Evolutionary conservation across 1,140 invertebrate species (phyloP).

Genomic region (Daktulosphaira vitifoliae): DNA sequence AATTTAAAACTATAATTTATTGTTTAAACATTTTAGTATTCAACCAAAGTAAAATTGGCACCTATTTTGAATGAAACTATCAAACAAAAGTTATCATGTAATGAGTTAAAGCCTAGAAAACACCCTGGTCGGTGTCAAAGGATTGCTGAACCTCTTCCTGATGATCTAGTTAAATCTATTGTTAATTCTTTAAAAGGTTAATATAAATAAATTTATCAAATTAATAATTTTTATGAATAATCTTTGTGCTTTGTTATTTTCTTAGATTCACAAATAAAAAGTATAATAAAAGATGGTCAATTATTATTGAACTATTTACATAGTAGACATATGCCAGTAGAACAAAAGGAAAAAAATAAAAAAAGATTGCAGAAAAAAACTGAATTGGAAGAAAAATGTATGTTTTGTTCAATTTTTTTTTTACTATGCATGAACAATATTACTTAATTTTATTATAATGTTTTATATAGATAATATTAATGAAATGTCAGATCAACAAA

Average conservation of each 20-base stretch:
- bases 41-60: not conserved
- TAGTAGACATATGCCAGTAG: conserved; percentile 2
- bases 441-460: not conserved
- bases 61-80: conserved; percentile 4
- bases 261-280: not conserved
- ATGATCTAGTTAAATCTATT: not conserved
- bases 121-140: not conserved
- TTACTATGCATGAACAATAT: not conserved
- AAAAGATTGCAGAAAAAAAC: not conserved
- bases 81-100: not conserved
- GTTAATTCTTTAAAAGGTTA: not conserved
- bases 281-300: not conserved
- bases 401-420: not conserved
- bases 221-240: not conserved
- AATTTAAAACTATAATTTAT: no score
- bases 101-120: conserved; percentile 9
- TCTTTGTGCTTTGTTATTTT: not conserved
- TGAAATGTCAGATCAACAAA: conserved; percentile 44
- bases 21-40: not conserved
- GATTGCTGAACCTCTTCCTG: not conserved
- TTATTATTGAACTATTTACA: not conserved
- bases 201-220: not conserved
- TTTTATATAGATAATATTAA: not conserved
- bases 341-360: not conserved
- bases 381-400: conserved; percentile 18